Evolutionary conservation across 2,113 vertebrate species (phyloP).

Genomic region (Nycticebus coucang): DNA sequence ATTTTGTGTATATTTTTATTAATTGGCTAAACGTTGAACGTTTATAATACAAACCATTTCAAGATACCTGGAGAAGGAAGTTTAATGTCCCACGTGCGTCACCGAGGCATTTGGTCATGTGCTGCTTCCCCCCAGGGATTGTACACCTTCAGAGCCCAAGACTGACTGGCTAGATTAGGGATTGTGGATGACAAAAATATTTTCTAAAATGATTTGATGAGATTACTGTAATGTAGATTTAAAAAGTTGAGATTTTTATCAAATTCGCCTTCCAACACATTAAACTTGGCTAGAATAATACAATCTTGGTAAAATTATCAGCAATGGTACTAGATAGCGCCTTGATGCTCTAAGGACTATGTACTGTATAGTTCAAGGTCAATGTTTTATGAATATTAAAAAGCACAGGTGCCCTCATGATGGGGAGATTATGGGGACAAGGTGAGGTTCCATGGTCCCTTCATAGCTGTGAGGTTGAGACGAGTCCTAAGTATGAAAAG

Average conservation of each 20-base stretch:
- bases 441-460: accelerated
- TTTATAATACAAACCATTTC: background rate
- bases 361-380: background rate
- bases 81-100: background rate
- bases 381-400: background rate
- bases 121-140: background rate
- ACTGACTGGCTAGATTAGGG: background rate
- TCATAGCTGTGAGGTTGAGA: accelerated
- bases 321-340: accelerated
- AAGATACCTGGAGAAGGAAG: background rate
- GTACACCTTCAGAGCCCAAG: background rate
- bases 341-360: accelerated
- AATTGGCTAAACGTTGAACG: background rate
- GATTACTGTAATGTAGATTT: background rate
- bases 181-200: accelerated
- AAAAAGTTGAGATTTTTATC: background rate
- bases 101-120: accelerated
- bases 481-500: accelerated
- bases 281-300: background rate
- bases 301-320: no score
- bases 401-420: accelerated
- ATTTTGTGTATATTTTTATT: background rate
- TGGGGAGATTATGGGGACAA: no score
- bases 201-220: background rate
- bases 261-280: background rate